Conservation (phyloP, 1,140 invertebrate species). For the Halesus radiatus region DNA sequence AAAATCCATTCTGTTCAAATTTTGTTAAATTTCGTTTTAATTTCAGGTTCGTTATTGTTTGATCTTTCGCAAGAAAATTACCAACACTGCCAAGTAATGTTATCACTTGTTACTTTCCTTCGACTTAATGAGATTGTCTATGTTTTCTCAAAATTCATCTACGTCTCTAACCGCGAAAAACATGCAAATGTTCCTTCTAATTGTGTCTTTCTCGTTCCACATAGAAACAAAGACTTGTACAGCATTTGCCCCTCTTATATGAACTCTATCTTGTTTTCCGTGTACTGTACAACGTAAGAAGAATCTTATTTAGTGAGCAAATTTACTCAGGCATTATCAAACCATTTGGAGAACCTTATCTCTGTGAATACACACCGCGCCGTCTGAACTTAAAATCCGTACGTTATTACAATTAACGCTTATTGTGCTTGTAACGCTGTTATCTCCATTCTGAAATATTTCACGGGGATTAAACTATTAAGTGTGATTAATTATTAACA, state of each 20-base stretch:
- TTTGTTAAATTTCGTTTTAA: too few species aligned
- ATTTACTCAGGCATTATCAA: slow-evolving; percentile 40
- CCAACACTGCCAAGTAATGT: not conserved
- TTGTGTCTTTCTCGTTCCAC: slow-evolving; percentile 13
- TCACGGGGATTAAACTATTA: not conserved
- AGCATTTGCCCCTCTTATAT: slow-evolving; percentile 10
- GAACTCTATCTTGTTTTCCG: slow-evolving; percentile 25
- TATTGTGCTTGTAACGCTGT: not conserved
- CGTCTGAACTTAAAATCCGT: slow-evolving; percentile 9
- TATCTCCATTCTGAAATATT: not conserved
- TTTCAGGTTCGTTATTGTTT: too few species aligned
- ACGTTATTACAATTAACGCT: not conserved
- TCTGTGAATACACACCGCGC: slow-evolving; percentile 9
- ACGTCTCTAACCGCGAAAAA: not conserved
- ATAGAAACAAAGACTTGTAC: slow-evolving; percentile 22
- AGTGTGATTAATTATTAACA: too few species aligned
- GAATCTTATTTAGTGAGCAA: slow-evolving; percentile 22
- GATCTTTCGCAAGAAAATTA: too few species aligned
- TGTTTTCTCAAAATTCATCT: not conserved
- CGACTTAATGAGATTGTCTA: not conserved
- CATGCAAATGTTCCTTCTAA: not conserved
- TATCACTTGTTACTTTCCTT: not conserved
- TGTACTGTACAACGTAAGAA: slow-evolving; percentile 16
- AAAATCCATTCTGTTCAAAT: too few species aligned
- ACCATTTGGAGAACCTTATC: slow-evolving; percentile 8